Evolutionary conservation across 2,113 vertebrate species (phyloP), one percentile per base, ranked within the genome.

Genomic region (Terrapene triunguis): DNA sequence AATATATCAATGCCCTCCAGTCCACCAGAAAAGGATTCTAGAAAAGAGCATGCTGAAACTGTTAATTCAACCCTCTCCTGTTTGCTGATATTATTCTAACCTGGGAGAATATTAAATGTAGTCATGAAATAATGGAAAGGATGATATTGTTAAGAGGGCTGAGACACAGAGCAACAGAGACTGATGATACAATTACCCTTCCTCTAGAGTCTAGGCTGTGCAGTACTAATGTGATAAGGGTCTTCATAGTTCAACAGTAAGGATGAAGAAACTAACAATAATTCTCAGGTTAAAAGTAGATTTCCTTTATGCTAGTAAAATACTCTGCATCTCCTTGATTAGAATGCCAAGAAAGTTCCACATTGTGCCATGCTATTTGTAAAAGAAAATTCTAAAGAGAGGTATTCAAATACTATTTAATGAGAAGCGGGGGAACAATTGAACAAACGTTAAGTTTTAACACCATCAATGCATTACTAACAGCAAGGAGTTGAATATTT

Each of bases 21-120:
- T 91, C 78, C 2, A 25, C 25, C 35, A 69, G 92, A 94, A 92
- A 54, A 10, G 48, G 84, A 89, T 88, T 93, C 59, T 54, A 48
- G 19, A 95, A 55, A 62, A 90, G 47, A 94, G 5, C 3, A 57
- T 35, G 51, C 1, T 74, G 8, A 13, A 91, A 79, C 29, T 76
- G 51, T 69, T 96, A 93, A 94, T 96, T 97, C 76, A 78, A 29
- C 72, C 74, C 87, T 5, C 62, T 95, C 35, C 72, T 92, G 42
- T n/a, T n/a, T 93, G 38, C 90, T 89, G 65, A 13, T 89, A 50
- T 44, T 38, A 88, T 95, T 97, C 53, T 93, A 93, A 90, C n/a
- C 50, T 53, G 86, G 42, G 74, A 92, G 59, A 97, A 94, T 96
- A 96, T 95, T 97, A 94, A 98, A 97, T 88, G 74, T 97, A 98